Evolutionary conservation across 1,140 invertebrate species (phyloP).

Genomic region (Camponotus vicinus): DNA sequence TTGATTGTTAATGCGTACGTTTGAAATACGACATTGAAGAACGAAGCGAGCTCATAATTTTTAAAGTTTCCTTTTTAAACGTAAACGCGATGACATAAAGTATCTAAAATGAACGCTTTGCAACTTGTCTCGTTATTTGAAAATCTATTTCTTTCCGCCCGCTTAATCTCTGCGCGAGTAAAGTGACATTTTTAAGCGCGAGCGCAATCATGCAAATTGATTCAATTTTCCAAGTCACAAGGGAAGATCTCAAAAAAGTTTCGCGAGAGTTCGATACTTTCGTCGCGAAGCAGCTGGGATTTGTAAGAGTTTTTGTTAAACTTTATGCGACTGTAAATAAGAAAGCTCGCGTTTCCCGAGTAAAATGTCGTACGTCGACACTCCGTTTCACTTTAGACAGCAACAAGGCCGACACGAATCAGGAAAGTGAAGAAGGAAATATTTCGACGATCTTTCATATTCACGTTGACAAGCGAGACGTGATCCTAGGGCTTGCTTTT

Average conservation of each 20-base stretch:
- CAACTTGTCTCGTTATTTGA: neutral
- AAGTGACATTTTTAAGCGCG: constrained; percentile 4
- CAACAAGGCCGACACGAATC: neutral
- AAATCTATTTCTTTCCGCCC: neutral
- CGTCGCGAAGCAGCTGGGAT: neutral
- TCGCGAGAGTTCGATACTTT: constrained; percentile 12
- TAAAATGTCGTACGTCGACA: neutral
- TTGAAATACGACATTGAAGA: neutral
- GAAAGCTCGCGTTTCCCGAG: neutral
- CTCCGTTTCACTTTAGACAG: neutral
- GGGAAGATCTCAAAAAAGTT: neutral
- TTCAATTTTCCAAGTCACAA: neutral
- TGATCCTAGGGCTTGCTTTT: neutral
- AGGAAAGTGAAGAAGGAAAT: neutral
- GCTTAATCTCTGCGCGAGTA: no score
- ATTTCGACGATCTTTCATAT: neutral
- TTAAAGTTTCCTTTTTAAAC: neutral
- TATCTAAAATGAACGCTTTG: no score
- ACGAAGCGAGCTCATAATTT: neutral
- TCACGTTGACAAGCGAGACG: neutral
- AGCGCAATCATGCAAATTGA: neutral
- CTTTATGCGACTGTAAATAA: constrained; percentile 9
- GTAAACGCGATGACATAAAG: neutral
- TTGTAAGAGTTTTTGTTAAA: neutral
- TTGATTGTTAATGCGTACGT: neutral